A percentile compares a stretch with the other conserved stretches of the same genome.
Evolutionary conservation across 2,888 invertebrate genomes (phyloP).

Genomic region (Polyommatus icarus): DNA sequence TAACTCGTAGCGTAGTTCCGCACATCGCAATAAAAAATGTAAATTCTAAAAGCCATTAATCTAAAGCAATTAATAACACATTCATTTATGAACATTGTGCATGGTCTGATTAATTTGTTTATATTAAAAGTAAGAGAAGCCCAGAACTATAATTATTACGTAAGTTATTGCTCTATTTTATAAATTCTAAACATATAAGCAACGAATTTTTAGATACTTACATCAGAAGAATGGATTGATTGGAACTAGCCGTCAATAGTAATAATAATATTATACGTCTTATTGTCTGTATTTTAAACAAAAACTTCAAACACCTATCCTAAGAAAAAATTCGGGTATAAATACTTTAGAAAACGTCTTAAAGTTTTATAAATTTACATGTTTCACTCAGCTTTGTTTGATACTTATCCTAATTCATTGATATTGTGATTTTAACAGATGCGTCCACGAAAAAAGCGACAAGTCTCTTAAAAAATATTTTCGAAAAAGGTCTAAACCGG

Average conservation of each 20-base stretch:
- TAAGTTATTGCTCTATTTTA: neutral
- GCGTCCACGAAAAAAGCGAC: neutral
- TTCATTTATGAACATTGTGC: neutral
- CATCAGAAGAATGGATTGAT: too few relatives aligned
- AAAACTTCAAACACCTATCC: too few relatives aligned
- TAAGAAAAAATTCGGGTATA: too few relatives aligned
- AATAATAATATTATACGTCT: too few relatives aligned
- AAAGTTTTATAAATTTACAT: too few relatives aligned
- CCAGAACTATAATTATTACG: neutral
- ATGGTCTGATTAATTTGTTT: neutral
- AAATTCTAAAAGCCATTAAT: neutral
- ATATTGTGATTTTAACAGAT: neutral
- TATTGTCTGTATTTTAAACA: too few relatives aligned
- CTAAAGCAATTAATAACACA: neutral
- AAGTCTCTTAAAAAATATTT: neutral
- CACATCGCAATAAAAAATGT: neutral
- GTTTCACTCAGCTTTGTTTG: too few relatives aligned
- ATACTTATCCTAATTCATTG: too few relatives aligned
- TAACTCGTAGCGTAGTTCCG: neutral
- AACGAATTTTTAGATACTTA: too few relatives aligned
- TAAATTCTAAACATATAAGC: neutral
- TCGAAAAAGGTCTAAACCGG: constrained; percentile 13
- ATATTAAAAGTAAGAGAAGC: neutral
- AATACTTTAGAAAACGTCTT: too few relatives aligned
- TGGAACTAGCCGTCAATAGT: too few relatives aligned